Evolutionary conservation across 2,113 vertebrate species (phyloP).

Genomic region (Mugil cephalus): DNA sequence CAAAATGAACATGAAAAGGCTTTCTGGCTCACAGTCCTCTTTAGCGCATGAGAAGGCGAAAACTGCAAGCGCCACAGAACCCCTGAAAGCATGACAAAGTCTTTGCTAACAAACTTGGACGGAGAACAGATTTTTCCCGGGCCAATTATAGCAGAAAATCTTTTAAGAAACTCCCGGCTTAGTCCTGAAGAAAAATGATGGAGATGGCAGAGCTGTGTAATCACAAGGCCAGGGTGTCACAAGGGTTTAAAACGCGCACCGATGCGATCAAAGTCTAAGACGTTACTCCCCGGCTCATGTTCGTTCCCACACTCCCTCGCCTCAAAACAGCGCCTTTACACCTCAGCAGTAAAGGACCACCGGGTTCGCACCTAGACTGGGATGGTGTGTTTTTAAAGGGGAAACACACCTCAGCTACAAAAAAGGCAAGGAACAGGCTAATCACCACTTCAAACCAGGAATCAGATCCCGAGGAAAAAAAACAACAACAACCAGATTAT

Average conservation of each 20-base stretch:
- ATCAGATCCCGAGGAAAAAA: conserved; percentile 36
- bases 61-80: conserved; percentile 61
- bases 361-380: conserved; percentile 25
- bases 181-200: conserved; percentile 66
- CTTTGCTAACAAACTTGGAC: conserved; percentile 74
- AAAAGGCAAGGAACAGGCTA: conserved; percentile 47
- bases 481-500: conserved; percentile 47
- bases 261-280: conserved; percentile 79
- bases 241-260: conserved; percentile 62
- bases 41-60: conserved; percentile 55
- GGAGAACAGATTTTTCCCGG: conserved; percentile 63
- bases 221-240: conserved; percentile 75
- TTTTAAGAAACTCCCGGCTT: conserved; percentile 66
- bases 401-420: conserved; percentile 53
- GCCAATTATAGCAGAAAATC: conserved; percentile 81
- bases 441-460: conserved; percentile 60
- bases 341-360: conserved; percentile 54
- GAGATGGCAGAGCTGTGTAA: conserved; percentile 66
- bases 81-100: conserved; percentile 67
- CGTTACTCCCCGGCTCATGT: conserved; percentile 37
- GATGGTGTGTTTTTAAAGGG: conserved; percentile 36
- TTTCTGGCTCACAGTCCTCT: conserved; percentile 38
- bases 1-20: conserved; percentile 49
- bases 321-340: conserved; percentile 50
- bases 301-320: conserved; percentile 51